Evolutionary conservation across 2,888 invertebrate species (phyloP).

Genomic region (Trachelus tabidus): DNA sequence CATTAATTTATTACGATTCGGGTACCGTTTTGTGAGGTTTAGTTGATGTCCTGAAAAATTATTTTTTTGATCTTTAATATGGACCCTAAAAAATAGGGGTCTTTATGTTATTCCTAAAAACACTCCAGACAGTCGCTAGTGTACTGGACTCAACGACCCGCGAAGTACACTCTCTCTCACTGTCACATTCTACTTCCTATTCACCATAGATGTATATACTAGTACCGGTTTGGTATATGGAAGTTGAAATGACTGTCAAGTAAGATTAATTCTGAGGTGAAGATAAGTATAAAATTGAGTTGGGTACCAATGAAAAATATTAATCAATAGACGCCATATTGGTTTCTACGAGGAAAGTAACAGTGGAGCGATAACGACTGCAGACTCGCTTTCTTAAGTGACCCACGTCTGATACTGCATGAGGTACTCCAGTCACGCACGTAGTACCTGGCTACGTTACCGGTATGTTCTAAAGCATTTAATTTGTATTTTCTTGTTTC

Average conservation of each 20-base stretch:
- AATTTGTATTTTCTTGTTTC: not conserved
- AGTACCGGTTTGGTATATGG: conserved; percentile 43
- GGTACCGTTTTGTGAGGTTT: not conserved
- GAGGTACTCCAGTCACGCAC: not conserved
- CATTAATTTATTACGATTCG: not conserved
- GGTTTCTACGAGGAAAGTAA: not conserved
- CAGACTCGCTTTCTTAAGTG: not conserved
- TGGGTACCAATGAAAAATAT: not conserved
- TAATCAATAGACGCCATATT: not conserved
- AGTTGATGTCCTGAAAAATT: not conserved
- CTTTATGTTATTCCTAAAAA: not conserved
- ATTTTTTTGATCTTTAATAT: not conserved
- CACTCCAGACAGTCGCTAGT: conserved; percentile 12
- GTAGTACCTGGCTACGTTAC: not conserved
- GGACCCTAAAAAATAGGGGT: not conserved
- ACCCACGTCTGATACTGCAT: not conserved
- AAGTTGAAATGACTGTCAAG: conserved; percentile 24
- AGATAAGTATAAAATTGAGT: not conserved
- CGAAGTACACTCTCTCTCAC: conserved; percentile 46
- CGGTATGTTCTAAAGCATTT: not conserved
- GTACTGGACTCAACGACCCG: conserved; percentile 46
- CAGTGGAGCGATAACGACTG: not conserved
- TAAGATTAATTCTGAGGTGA: not conserved
- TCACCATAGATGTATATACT: conserved; percentile 20
- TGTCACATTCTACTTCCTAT: conserved; percentile 47